phyloP scores from a whole-genome alignment of 2,113 vertebrate genomes.

The Myiagra hebetior region DNA sequence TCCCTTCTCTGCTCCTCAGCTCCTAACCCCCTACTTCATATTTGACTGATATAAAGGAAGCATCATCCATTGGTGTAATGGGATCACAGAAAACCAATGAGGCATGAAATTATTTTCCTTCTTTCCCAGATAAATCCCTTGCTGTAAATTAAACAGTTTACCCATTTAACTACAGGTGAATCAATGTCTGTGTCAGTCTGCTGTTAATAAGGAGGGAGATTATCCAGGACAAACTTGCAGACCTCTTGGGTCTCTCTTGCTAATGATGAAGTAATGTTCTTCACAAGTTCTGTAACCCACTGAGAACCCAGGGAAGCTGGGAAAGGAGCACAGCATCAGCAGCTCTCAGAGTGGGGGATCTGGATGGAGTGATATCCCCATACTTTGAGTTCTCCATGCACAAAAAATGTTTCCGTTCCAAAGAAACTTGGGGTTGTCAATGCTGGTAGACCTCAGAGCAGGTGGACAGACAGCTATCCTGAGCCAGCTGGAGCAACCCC shows the following conservation, averaged over 20 bases:
- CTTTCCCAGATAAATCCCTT: constrained; percentile 1
- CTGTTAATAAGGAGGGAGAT: background rate
- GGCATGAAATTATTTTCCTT: constrained; percentile 25
- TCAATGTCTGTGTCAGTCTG: background rate
- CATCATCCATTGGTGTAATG: background rate
- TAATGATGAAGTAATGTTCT: background rate
- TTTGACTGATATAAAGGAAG: background rate
- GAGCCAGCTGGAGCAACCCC: rapidly evolving
- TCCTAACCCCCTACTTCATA: background rate
- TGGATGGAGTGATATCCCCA: background rate
- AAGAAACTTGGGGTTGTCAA: background rate
- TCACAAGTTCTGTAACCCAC: background rate
- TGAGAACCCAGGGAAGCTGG: background rate
- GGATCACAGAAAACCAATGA: background rate
- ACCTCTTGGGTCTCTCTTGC: background rate
- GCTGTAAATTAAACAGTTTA: background rate
- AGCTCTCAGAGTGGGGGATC: background rate
- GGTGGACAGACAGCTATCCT: background rate
- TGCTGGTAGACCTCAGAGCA: background rate
- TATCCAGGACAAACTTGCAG: background rate
- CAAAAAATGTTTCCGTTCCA: background rate
- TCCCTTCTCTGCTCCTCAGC: background rate
- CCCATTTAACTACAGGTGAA: background rate
- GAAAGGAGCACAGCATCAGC: background rate
- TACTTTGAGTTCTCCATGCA: background rate